Evolutionary conservation across 2,113 vertebrate species (phyloP), one percentile per base, ranked within the genome.

Genomic region (Phodopus roborovskii): DNA sequence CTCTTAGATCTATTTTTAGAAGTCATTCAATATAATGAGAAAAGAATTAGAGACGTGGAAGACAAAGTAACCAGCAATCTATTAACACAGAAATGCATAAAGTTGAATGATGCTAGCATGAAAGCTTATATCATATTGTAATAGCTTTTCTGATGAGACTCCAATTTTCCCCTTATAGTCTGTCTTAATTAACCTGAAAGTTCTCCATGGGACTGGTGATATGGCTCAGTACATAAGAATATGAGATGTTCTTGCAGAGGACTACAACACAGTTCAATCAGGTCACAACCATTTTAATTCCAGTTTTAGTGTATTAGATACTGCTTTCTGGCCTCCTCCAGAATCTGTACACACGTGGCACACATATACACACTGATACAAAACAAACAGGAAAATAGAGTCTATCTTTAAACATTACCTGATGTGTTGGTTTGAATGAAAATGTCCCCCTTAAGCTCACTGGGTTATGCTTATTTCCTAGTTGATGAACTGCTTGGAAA

Each of bases 141-240:
- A 45, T 22, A 45, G 28, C 5, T 75, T 70, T 71, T 71, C 17
- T 71, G 0, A 71, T 20, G 7, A n/a, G 16, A 71, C 17, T n/a
- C 16, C 13, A 16, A 16, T 48, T 77, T 28, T 28, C 2, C 4
- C 39, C 22, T 5, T 3, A 48, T 48, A 3, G 20, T 45, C 17
- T 77, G 24, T 16, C 74, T 77, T 77, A 75, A 45, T 28, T 75
- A 45, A 74, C n/a, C 1, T 45, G 26, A 42, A 74, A 42, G 19
- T 24, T 74, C n/a, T 74, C 7, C n/a, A 74, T 74, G 71, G 4
- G 20, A 42, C 20, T 42, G 9, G 8, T 10, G 33, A 70, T 30
- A 70, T 17, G 0, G 7, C 66, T 70, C 15, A 70, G 33, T 5
- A 70, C 3, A 1, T 36, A 42, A 24, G 19, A 26, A 0, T 2